These are phyloP conservation scores for Chrysopa pallens DNA, from an alignment of 1,140 invertebrate genomes.

Conservation along the genomic window DNA sequence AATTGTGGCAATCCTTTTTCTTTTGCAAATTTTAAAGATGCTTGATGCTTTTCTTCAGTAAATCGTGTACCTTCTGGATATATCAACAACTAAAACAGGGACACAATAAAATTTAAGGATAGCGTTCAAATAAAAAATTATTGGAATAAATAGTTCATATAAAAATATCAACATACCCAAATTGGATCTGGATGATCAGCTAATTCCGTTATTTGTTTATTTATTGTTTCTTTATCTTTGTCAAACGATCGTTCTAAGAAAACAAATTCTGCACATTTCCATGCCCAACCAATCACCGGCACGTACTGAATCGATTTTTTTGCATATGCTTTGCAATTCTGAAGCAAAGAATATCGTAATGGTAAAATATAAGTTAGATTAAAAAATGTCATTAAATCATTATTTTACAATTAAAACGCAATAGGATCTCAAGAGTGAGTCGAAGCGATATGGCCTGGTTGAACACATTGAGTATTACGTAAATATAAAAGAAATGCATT, in stretches of 20 bases:
- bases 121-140: too few species aligned
- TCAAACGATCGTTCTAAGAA: slow-evolving; percentile 85
- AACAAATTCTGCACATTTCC: slow-evolving; percentile 84
- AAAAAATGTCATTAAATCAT: neutral
- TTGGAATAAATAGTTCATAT: too few species aligned
- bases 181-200: slow-evolving; percentile 75
- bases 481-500: too few species aligned
- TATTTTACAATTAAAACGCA: too few species aligned
- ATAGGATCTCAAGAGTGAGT: too few species aligned
- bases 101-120: too few species aligned
- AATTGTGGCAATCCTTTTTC: slow-evolving; percentile 69
- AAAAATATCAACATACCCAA: slow-evolving; percentile 40
- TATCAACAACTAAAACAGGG: slow-evolving; percentile 50
- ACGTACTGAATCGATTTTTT: slow-evolving; percentile 84
- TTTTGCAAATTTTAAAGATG: slow-evolving; percentile 71
- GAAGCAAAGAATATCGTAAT: slow-evolving; percentile 19
- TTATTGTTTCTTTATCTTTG: slow-evolving; percentile 71
- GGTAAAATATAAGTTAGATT: neutral
- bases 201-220: slow-evolving; percentile 59
- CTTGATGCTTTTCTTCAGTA: slow-evolving; percentile 70
- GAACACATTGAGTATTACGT: too few species aligned
- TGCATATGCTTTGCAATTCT: slow-evolving; percentile 90
- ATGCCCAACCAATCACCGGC: slow-evolving; percentile 88
- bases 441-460: too few species aligned
- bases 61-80: slow-evolving; percentile 92